These are phyloP conservation scores for Nautilus pompilius DNA, from an alignment of 1,140 invertebrate species.

Conservation along the genomic window DNA sequence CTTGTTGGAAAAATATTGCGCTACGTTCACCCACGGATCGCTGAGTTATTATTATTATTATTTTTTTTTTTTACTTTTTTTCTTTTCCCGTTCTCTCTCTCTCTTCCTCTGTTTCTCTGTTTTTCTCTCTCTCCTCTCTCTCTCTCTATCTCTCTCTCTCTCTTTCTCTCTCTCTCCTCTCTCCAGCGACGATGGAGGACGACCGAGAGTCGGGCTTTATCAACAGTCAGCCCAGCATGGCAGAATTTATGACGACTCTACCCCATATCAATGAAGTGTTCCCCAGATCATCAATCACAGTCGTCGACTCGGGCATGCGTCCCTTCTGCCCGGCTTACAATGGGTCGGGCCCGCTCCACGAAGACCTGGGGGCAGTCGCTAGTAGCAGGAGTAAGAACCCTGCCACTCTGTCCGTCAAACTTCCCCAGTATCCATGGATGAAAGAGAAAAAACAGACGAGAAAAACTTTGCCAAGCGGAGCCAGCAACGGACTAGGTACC, in stretches of 20 bases:
- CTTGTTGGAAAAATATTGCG: no score
- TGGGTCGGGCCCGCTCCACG: conserved; percentile 52
- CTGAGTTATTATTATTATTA: no score
- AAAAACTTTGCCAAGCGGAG: conserved; percentile 65
- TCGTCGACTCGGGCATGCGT: conserved; percentile 16
- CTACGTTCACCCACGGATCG: no score
- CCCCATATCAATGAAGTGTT: conserved; percentile 43
- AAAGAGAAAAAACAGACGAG: conserved; percentile 94
- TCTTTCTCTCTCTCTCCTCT: no score
- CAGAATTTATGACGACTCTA: conserved; percentile 79
- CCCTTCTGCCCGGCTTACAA: conserved; percentile 54
- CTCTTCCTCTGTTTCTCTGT: no score
- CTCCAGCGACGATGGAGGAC: conserved; percentile 63
- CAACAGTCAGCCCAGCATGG: conserved; percentile 88
- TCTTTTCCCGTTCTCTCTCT: no score
- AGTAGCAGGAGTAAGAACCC: conserved; percentile 52
- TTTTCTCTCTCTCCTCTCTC: no score
- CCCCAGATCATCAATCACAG: conserved; percentile 40
- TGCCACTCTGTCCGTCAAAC: conserved; percentile 64
- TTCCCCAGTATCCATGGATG: conserved; percentile 95
- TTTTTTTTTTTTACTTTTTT: no score
- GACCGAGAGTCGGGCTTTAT: conserved; percentile 82
- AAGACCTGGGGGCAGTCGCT: conserved; percentile 18
- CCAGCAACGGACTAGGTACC: no score
- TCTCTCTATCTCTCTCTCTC: no score